These are phyloP conservation scores for Hydrolagus affinis DNA, from an alignment of 2,113 vertebrate genomes.

Conservation along the genomic window DNA sequence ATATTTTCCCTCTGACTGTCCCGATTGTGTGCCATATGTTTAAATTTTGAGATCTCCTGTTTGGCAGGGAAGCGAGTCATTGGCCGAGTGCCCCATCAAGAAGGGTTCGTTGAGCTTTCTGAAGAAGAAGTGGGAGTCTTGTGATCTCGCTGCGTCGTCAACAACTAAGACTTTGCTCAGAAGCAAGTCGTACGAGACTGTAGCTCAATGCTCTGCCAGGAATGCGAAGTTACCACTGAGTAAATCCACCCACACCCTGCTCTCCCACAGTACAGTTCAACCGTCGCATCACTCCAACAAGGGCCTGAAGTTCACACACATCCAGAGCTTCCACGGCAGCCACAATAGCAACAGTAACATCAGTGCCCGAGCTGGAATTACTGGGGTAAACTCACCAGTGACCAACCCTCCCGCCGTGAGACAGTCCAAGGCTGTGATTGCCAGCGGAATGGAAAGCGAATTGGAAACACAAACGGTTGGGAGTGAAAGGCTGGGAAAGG, in stretches of 20 bases:
- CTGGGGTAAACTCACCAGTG: background rate
- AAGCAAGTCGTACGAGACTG: background rate
- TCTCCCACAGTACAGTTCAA: conserved; percentile 7
- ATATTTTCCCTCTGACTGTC: conserved; percentile 27
- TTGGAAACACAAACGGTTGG: conserved; percentile 50
- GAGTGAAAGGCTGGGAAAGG: conserved; percentile 40
- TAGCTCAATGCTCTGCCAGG: conserved; percentile 6
- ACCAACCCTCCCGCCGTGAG: background rate
- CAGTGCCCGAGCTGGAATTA: conserved; percentile 12
- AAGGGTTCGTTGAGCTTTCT: conserved; percentile 50
- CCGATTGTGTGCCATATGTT: conserved; percentile 14
- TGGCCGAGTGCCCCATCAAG: conserved; percentile 44
- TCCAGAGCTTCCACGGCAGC: background rate
- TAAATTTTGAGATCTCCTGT: conserved; percentile 32
- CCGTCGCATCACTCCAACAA: conserved; percentile 25
- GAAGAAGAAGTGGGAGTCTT: conserved; percentile 38
- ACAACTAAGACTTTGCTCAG: background rate
- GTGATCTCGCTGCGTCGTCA: conserved; percentile 31
- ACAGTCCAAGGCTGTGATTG: conserved; percentile 33
- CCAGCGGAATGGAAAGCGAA: conserved; percentile 57
- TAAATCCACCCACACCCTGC: background rate
- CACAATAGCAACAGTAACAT: background rate
- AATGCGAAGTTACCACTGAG: conserved; percentile 6
- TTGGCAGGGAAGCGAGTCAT: conserved; percentile 38
- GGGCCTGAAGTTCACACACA: background rate